Conservation (phyloP, 2,797 vertebrate species). For the Crypturellus tataupa region DNA sequence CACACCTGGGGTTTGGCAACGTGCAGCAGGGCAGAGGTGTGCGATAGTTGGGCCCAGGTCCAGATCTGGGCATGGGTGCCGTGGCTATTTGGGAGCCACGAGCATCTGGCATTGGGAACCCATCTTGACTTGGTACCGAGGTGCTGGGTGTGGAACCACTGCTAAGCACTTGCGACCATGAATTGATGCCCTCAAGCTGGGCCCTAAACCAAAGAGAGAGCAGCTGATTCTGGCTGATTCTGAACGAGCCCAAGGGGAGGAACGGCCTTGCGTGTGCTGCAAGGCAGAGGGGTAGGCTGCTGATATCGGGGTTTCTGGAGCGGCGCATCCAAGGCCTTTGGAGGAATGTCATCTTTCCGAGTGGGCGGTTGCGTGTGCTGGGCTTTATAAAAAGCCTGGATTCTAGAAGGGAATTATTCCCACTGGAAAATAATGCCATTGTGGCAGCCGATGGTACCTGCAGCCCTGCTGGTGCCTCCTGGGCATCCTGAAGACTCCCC, state of each 20-base stretch:
- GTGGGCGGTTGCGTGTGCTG: neutral
- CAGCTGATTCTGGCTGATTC: neutral
- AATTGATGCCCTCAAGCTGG: neutral
- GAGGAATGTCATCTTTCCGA: neutral
- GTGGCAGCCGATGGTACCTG: too few species aligned
- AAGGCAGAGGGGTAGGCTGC: neutral
- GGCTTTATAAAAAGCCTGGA: neutral
- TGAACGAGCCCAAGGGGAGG: accelerated
- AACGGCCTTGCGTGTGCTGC: neutral
- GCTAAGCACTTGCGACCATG: neutral
- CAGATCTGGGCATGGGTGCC: neutral
- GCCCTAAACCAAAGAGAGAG: neutral
- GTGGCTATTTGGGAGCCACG: neutral
- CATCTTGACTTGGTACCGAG: neutral
- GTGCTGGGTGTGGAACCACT: neutral
- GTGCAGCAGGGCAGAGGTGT: neutral
- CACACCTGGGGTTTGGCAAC: neutral
- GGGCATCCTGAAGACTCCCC: neutral
- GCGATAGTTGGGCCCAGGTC: neutral
- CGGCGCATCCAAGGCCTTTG: neutral
- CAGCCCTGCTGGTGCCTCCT: too few species aligned
- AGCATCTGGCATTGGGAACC: neutral
- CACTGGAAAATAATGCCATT: neutral
- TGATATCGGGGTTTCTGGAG: neutral
- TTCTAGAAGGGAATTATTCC: neutral